Evolutionary conservation across 2,113 vertebrate genomes (phyloP).

Genomic region (Periophthalmodon schlosseri): DNA sequence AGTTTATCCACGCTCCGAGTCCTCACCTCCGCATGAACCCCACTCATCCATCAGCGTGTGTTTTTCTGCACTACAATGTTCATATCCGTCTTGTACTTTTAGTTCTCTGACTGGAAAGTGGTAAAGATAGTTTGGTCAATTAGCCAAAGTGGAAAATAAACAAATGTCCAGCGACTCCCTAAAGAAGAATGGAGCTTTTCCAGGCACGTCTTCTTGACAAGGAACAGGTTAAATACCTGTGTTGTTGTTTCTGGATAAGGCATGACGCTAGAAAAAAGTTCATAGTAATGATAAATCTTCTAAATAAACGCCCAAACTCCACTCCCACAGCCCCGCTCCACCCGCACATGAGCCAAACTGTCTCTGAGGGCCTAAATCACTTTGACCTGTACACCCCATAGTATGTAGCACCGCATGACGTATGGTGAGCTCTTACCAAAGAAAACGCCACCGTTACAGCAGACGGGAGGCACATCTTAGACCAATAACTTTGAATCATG

Average conservation of each 20-base stretch:
- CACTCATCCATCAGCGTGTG: slow-evolving; percentile 63
- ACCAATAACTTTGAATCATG: slow-evolving; percentile 61
- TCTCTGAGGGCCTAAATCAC: slow-evolving; percentile 75
- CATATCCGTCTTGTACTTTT: slow-evolving; percentile 35
- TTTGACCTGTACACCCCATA: slow-evolving; percentile 55
- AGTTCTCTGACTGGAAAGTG: slow-evolving; percentile 59
- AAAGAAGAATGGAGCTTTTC: slow-evolving; percentile 73
- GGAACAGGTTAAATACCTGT: slow-evolving; percentile 82
- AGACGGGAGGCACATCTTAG: slow-evolving; percentile 54
- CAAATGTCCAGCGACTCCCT: slow-evolving; percentile 73
- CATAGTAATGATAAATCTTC: slow-evolving; percentile 78
- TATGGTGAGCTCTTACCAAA: slow-evolving; percentile 62
- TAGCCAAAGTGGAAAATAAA: slow-evolving; percentile 78
- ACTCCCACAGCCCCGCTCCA: slow-evolving; percentile 42
- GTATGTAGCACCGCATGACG: slow-evolving; percentile 62
- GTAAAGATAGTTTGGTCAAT: slow-evolving; percentile 76
- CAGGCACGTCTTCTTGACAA: slow-evolving; percentile 70
- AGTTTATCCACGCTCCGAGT: slow-evolving; percentile 61
- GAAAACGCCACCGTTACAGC: slow-evolving; percentile 60
- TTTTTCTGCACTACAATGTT: slow-evolving; percentile 46
- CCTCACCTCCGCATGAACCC: slow-evolving; percentile 78
- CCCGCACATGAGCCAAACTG: slow-evolving; percentile 55
- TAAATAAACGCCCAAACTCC: slow-evolving; percentile 34
- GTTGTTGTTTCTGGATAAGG: slow-evolving; percentile 81
- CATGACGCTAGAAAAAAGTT: slow-evolving; percentile 75